Conservation (phyloP, 2,888 invertebrate genomes). For the Toxonevra muliebris region DNA sequence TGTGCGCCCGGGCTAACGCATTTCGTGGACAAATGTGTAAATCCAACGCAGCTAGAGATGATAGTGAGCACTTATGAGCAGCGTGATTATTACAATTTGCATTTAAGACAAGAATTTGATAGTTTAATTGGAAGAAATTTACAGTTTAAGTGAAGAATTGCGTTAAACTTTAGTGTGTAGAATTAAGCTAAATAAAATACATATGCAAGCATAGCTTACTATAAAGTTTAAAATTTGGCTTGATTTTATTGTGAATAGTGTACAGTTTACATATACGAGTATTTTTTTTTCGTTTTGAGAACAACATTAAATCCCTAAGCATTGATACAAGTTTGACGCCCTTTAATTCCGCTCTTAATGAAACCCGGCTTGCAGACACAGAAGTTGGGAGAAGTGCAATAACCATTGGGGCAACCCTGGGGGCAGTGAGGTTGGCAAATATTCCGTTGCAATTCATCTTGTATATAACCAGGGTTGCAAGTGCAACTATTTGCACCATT, state of each 20-base stretch:
- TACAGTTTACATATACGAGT: too few species aligned
- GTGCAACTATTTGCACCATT: constrained; percentile 72
- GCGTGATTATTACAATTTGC: constrained; percentile 42
- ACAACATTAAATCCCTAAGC: constrained; percentile 32
- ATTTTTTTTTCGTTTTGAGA: too few species aligned
- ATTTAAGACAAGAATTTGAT: constrained; percentile 53
- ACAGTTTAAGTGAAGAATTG: too few species aligned
- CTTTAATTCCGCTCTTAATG: constrained; percentile 60
- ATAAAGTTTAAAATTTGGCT: too few species aligned
- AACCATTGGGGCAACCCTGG: constrained; percentile 78
- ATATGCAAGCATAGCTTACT: too few species aligned
- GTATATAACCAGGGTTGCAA: constrained; percentile 68
- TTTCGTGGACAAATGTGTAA: constrained; percentile 54
- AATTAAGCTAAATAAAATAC: too few species aligned
- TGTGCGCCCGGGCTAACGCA: constrained; percentile 49
- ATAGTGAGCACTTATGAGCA: constrained; percentile 42
- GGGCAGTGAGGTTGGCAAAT: constrained; percentile 73
- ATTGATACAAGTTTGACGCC: constrained; percentile 71
- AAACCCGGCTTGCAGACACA: constrained; percentile 79
- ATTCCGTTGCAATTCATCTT: constrained; percentile 60
- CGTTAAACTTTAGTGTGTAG: too few species aligned
- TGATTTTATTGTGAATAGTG: too few species aligned
- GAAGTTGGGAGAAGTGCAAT: constrained; percentile 77
- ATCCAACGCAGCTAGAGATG: constrained; percentile 34
- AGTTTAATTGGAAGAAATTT: constrained; percentile 53